These are phyloP conservation scores for Mesocentrotus franciscanus DNA, from an alignment of 53 echinoderm and acorn worm species.

Conservation along the genomic window DNA sequence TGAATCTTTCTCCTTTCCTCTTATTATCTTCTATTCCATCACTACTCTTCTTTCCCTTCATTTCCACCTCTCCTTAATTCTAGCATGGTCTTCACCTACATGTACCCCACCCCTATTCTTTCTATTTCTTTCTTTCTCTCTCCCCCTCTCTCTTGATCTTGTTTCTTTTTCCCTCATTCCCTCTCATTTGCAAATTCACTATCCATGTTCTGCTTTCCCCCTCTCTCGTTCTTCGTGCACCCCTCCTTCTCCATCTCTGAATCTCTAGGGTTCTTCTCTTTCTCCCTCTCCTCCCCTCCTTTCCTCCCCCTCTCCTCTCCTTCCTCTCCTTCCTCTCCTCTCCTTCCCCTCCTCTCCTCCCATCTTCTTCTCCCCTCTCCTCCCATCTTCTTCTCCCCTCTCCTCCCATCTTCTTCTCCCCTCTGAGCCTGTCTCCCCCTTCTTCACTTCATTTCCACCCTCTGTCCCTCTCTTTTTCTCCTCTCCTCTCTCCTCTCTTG, in stretches of 20 bases:
- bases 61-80: background rate
- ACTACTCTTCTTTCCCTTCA: background rate
- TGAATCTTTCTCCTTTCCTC: background rate
- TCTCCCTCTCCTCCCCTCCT: background rate
- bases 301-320: background rate
- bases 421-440: background rate
- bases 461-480: background rate
- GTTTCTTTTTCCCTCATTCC: background rate
- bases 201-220: background rate
- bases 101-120: background rate
- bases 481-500: background rate
- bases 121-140: slow-evolving; percentile 1
- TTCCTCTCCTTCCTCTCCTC: background rate
- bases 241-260: background rate
- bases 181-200: background rate
- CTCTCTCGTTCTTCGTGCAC: background rate
- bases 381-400: background rate
- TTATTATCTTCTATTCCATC: background rate
- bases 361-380: background rate
- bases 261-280: no score
- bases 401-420: background rate
- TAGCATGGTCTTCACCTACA: no score
- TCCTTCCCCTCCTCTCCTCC: background rate
- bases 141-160: background rate
- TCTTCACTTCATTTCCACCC: background rate